Conservation (phyloP, 1,140 invertebrate species). For the Archegozetes longisetosus region DNA sequence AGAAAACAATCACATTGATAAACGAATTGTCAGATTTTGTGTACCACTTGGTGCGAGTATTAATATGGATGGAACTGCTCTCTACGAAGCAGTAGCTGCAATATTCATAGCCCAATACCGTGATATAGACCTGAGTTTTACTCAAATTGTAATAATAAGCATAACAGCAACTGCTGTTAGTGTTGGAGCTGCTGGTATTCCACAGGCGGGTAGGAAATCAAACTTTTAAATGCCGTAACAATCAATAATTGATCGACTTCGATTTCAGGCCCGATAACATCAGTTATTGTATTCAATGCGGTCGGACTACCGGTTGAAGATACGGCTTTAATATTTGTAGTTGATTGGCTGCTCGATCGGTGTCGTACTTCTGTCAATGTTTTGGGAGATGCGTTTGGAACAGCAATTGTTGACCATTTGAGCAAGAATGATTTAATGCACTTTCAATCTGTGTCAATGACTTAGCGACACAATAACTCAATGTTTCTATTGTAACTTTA, state of each 20-base stretch:
- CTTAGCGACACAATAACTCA: too few relatives aligned
- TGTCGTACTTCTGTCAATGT: slow-evolving; percentile 74
- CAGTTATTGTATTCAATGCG: slow-evolving; percentile 90
- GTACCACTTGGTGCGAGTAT: slow-evolving; percentile 90
- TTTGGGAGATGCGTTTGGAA: slow-evolving; percentile 69
- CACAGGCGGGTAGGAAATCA: slow-evolving; percentile 42
- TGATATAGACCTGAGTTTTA: slow-evolving; percentile 52
- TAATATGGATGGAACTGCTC: slow-evolving; percentile 88
- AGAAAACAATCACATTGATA: slow-evolving; percentile 68
- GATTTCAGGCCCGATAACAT: slow-evolving; percentile 74
- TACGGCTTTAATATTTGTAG: slow-evolving; percentile 75
- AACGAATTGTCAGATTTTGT: slow-evolving; percentile 79
- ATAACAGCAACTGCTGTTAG: slow-evolving; percentile 84
- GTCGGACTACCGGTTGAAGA: slow-evolving; percentile 80
- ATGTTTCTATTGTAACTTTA: too few relatives aligned
- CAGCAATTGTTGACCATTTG: slow-evolving; percentile 62
- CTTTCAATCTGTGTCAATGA: too few relatives aligned
- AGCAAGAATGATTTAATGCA: slow-evolving; percentile 70
- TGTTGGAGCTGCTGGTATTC: slow-evolving; percentile 89
- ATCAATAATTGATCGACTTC: slow-evolving; percentile 33
- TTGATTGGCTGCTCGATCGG: slow-evolving; percentile 92
- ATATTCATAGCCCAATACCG: slow-evolving; percentile 86
- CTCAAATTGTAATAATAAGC: slow-evolving; percentile 70
- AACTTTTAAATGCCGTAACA: not conserved
- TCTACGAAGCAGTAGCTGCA: slow-evolving; percentile 87